These are phyloP conservation scores for Actinia tenebrosa DNA, from an alignment of 64 coral and sea anemone genomes.

Conservation along the genomic window DNA sequence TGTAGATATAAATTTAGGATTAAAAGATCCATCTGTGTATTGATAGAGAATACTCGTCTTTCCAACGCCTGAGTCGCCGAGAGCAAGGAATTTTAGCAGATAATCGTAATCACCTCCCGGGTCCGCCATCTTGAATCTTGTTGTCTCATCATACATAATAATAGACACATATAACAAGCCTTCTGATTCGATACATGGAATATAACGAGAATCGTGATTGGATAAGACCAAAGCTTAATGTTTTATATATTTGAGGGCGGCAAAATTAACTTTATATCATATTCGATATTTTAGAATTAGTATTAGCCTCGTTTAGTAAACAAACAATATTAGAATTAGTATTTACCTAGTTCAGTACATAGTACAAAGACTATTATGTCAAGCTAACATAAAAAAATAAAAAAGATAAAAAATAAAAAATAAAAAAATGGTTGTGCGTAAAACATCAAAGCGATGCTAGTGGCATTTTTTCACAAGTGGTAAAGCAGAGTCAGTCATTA, in stretches of 20 bases:
- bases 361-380: no score
- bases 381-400: no score
- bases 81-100: conserved; percentile 91
- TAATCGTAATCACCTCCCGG: conserved; percentile 77
- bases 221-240: not conserved
- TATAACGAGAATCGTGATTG: conserved; percentile 29
- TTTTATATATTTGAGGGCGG: not conserved
- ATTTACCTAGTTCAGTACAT: no score
- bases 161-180: conserved; percentile 23
- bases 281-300: no score
- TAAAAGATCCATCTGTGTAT: conserved; percentile 89
- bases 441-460: no score
- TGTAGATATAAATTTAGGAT: conserved; percentile 93
- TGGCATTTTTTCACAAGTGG: no score
- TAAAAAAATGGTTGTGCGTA: no score
- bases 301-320: no score
- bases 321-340: no score
- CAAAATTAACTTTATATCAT: conserved; percentile 8
- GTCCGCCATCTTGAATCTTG: conserved; percentile 75
- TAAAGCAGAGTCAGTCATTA: no score
- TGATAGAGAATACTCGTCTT: conserved; percentile 96
- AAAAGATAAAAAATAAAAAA: no score
- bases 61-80: conserved; percentile 93
- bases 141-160: not conserved
- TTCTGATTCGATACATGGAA: conserved; percentile 26